Evolutionary conservation across 2,797 vertebrate genomes (phyloP), one percentile per base, ranked within the genome.

Genomic region (Chaetophractus vellerosus): DNA sequence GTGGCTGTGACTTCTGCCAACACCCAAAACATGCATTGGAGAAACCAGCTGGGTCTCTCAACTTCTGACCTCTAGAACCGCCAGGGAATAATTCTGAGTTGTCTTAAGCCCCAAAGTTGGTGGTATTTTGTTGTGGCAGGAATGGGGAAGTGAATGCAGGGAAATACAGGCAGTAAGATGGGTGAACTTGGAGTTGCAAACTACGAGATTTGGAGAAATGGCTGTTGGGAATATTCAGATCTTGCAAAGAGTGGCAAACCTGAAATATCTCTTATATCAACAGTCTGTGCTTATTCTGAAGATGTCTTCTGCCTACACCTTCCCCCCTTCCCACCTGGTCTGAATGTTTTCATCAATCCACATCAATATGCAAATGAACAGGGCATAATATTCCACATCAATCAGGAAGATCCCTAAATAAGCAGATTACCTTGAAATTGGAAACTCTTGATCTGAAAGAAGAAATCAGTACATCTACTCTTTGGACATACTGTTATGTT

Each of bases 261-360:
- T 8, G 14, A 48, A 76, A 38, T 9, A 9, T 4, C 11, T 61
- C 18, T 7, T 33, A 26, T 26, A 31, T 23, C 2, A n/a, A n/a
- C n/a, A n/a, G 28, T 36, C 11, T 9, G 11, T 12, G 33, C 38
- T 24, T n/a, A 8, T 23, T 3, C 2, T 36, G 38, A 0, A 4
- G 71, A 9, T 14, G 21, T 24, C 50, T 50, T 75, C 21, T 15
- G 1, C 85, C 36, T 10, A 33, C 1, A 12, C 1, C 14, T 59
- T 55, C 15, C 1, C 26, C 41, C 21, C 6, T 2, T 33, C 26
- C 45, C 1, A 0, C 24, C 45, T 12, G 24, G 1, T 0, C 61
- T 23, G 16, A 1, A 18, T 21, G 6, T n/a, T 6, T 3, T 10
- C 31, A 41, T 33, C 45, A 55, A 14, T 24, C 61, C 21, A 38